Percentiles rank a stretch among this genome's conserved stretches.
Conservation (phyloP, 2,888 invertebrate genomes). For the Hermodice carunculata region DNA sequence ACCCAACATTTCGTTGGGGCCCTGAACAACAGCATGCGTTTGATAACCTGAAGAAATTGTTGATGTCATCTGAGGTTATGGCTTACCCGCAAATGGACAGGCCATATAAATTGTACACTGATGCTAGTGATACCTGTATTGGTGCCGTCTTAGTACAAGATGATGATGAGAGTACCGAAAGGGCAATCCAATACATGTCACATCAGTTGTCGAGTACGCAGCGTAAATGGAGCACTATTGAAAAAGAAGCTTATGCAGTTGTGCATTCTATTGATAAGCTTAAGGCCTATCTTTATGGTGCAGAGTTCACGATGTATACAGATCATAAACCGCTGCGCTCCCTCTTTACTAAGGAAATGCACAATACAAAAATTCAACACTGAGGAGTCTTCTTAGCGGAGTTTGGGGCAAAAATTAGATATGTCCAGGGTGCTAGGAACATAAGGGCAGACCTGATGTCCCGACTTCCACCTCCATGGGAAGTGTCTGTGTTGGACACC, state of each 20-base stretch:
- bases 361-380: slow-evolving; percentile 14
- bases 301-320: not conserved
- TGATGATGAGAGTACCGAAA: not conserved
- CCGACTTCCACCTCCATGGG: not conserved
- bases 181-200: slow-evolving; percentile 1
- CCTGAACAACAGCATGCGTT: not conserved
- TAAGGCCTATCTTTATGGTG: slow-evolving; percentile 9
- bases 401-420: slow-evolving; percentile 6
- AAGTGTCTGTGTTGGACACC: not conserved
- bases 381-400: slow-evolving; percentile 17
- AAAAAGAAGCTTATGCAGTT: slow-evolving; percentile 17
- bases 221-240: slow-evolving; percentile 6
- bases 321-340: slow-evolving; percentile 18
- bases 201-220: not conserved
- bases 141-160: slow-evolving; percentile 1
- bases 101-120: slow-evolving; percentile 13
- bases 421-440: not conserved
- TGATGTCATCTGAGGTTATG: slow-evolving; percentile 6
- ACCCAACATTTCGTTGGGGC: not conserved
- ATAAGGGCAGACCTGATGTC: slow-evolving; percentile 14
- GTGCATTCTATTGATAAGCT: not conserved
- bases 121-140: not conserved
- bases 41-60: not conserved
- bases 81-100: not conserved
- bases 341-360: slow-evolving; percentile 1